Base-by-base conservation (phyloP, 2,797 vertebrate genomes). In the Spondyliosoma cantharus region DNA sequence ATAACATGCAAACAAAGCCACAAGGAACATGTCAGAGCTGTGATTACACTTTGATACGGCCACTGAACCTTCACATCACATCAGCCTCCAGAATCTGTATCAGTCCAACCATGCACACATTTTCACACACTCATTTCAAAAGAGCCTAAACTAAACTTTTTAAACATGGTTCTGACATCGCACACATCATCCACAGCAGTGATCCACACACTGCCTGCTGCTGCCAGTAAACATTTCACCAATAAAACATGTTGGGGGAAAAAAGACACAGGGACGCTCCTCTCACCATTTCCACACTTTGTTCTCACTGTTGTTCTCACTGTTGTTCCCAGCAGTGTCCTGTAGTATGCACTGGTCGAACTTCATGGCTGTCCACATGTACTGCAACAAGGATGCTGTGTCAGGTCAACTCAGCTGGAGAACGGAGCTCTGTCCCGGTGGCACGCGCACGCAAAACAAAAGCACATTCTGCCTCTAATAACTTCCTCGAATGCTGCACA, bases 201-300 rank as follows among this genome's bases (percentile, higher is more conserved):
- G 14, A 29, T 53, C 59, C 7, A 11, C 3, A 13, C 16, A 5
- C 73, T n/a, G 25, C 16, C 52, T n/a, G 11, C 3, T 20, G 45
- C 4, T 42, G 17, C 12, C 43, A 50, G 27, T 80, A 68, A 58
- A 63, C 32, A 57, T 58, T 45, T 76, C 45, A 81, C 60, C 22
- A 2, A 52, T 62, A 24, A 43, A 71, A 61, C 62, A 71, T 2
- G 16, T 32, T 57, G 37, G 27, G 24, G 70, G 0, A 71, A 72
- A 0, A 71, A 45, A 43, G 6, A 69, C 13, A 70, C 42, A 37
- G 3, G 9, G 9, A 64, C 46, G 32, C 17, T 19, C 0, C 19
- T 78, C 93, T 93, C 90, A 97, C 97, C 97, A 94, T 85, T 91
- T 95, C 94, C 94, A 93, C 43, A 84, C 87, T 85, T 74, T 83